These are phyloP conservation scores for Girardinichthys multiradiatus DNA, from an alignment of 2,113 vertebrate genomes.

Conservation along the genomic window DNA sequence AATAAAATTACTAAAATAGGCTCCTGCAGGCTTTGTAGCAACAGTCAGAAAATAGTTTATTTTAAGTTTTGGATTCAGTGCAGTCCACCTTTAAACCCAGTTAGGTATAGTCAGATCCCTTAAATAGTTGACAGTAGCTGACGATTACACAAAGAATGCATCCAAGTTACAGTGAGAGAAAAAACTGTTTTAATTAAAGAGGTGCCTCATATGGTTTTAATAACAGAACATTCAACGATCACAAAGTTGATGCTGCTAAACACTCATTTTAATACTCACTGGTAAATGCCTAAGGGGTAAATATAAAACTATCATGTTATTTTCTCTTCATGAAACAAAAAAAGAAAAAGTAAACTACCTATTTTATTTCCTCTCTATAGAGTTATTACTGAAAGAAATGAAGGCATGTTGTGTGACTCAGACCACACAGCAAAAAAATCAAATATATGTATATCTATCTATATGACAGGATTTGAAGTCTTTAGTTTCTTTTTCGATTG, in stretches of 20 bases:
- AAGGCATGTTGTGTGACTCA: constrained; percentile 81
- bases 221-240: constrained; percentile 18
- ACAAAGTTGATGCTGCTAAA: constrained; percentile 22
- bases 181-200: background rate
- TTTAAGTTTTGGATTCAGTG: no score
- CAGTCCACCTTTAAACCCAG: no score
- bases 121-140: background rate
- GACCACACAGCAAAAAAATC: constrained; percentile 54
- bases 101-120: background rate
- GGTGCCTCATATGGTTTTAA: background rate
- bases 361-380: constrained; percentile 74
- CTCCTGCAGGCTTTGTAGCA: no score
- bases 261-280: background rate
- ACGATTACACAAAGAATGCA: background rate
- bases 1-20: background rate
- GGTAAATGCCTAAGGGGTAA: background rate
- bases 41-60: no score
- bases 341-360: constrained; percentile 24
- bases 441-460: constrained; percentile 25
- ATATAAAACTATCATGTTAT: constrained; percentile 9
- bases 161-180: background rate
- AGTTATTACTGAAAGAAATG: constrained; percentile 82
- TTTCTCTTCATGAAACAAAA: background rate
- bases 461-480: constrained; percentile 45
- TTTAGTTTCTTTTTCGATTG: constrained; percentile 34